Evolutionary conservation across 2,113 vertebrate species (phyloP).

Genomic region (Bos indicus): DNA sequence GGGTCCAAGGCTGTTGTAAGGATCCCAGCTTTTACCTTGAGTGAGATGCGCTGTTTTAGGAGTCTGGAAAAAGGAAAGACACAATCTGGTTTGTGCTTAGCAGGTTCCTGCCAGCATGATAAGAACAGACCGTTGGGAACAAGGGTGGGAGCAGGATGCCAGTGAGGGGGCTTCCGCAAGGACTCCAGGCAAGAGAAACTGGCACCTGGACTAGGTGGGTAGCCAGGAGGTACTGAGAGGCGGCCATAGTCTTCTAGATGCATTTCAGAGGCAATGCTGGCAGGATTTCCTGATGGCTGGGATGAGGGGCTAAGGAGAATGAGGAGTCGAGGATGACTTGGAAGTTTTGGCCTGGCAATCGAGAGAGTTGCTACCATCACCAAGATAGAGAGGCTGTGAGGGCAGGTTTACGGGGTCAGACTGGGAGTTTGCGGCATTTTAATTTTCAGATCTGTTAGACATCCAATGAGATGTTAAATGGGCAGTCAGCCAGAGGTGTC

Average conservation of each 20-base stretch:
- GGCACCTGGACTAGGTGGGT: not conserved
- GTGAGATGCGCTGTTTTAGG: not conserved
- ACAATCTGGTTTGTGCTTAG: not conserved
- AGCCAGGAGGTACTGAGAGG: not conserved
- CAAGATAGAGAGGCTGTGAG: fast-evolving
- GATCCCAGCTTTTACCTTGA: not conserved
- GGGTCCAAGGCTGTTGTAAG: fast-evolving
- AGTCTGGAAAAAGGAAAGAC: not conserved
- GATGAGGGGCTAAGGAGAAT: not conserved
- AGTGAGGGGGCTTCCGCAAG: not conserved
- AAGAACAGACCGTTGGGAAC: not conserved
- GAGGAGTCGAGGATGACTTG: fast-evolving
- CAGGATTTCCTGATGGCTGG: not conserved
- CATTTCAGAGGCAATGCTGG: not conserved
- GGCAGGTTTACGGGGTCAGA: not conserved
- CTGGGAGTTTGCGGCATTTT: fast-evolving
- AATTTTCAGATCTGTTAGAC: not conserved
- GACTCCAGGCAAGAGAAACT: not conserved
- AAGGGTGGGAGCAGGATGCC: not conserved
- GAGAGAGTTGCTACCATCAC: not conserved
- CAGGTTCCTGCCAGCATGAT: not conserved
- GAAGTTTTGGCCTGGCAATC: not conserved
- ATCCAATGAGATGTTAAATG: not conserved
- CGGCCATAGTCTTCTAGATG: not conserved
- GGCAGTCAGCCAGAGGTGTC: not conserved